Evolutionary conservation across 2,888 invertebrate genomes (phyloP).

Genomic region (Synergus itoensis): DNA sequence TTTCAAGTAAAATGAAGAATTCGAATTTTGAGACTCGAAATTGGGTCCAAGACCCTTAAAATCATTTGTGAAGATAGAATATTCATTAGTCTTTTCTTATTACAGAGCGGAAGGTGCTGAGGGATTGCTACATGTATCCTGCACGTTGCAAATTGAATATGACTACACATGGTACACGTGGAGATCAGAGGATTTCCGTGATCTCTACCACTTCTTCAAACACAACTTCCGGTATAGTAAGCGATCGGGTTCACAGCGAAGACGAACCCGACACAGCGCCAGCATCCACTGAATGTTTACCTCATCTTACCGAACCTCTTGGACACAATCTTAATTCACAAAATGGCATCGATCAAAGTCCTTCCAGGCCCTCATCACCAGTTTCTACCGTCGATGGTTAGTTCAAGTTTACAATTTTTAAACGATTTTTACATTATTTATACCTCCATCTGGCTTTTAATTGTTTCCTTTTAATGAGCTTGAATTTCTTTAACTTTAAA

Average conservation of each 20-base stretch:
- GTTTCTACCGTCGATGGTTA: slow-evolving; percentile 70
- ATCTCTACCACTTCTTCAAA: slow-evolving; percentile 97
- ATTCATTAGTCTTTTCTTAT: slow-evolving; percentile 20
- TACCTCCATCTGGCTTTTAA: too few relatives aligned
- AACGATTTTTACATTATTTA: too few relatives aligned
- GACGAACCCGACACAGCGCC: slow-evolving; percentile 95
- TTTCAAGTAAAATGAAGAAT: too few relatives aligned
- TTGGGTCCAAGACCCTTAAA: too few relatives aligned
- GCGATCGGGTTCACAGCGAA: slow-evolving; percentile 96
- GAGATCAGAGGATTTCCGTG: slow-evolving; percentile 91
- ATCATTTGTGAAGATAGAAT: too few relatives aligned
- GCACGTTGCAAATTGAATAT: slow-evolving; percentile 81
- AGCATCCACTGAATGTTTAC: slow-evolving; percentile 92
- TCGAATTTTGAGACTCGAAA: too few relatives aligned
- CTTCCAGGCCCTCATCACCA: slow-evolving; percentile 68
- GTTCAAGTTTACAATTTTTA: slow-evolving; percentile 15
- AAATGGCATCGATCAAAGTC: slow-evolving; percentile 60
- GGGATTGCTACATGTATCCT: slow-evolving; percentile 87
- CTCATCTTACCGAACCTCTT: slow-evolving; percentile 76
- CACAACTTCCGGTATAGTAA: slow-evolving; percentile 97
- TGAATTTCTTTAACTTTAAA: too few relatives aligned
- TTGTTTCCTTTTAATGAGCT: too few relatives aligned
- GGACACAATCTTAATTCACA: slow-evolving; percentile 59
- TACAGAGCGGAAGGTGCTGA: slow-evolving; percentile 82
- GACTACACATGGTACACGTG: slow-evolving; percentile 83